Base-by-base conservation (phyloP, 2,888 invertebrate genomes). In the Tryphoninae sp. region DNA sequence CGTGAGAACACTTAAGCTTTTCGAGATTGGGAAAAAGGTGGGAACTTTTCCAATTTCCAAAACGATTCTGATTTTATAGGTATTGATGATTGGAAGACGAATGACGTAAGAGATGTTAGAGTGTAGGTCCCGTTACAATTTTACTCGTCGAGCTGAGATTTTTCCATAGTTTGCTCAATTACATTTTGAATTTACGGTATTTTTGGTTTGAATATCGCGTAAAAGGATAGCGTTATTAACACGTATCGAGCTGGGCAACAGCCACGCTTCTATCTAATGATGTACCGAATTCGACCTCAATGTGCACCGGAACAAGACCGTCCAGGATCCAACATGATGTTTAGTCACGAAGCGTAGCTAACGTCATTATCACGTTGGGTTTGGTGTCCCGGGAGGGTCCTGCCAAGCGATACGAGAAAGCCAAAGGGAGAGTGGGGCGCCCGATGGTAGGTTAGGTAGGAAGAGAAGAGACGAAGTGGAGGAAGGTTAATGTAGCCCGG, bases 261-360 rank as follows among this genome's bases (percentile, higher is more conserved):
- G 55, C 19, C 19, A 2, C 55, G 55, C 16, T 55, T 22, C 55
- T 22, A 55, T 55, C 19, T 19, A 55, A 16, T 19, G 55, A 9
- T 55, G 16, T 19, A 55, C 9, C 16, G 55, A 55, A 55, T 55
- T 19, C 9, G 16, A 22, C 55, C 55, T 19, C 16, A 55, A 19
- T 55, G 19, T 55, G 55, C 55, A 55, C 22, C 8, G 22, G 55
- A 19, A 55, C 55, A 19, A 55, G 55, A 8, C 4, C 55, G 55
- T 55, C 19, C 55, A 19, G 8, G 55, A 55, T 55, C 55, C 55
- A 55, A 55, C 55, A 55, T 55, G 19, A 55, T 55, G 55, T 55
- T 55, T 55, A 55, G 19, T 19, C 55, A 55, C 55, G 55, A 55
- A 55, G 55, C 55, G 55, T 55, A 55, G 55, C 55, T 55, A 55